Conservation (phyloP, 2,888 invertebrate species). For the Hirtodrosophila confusa region DNA sequence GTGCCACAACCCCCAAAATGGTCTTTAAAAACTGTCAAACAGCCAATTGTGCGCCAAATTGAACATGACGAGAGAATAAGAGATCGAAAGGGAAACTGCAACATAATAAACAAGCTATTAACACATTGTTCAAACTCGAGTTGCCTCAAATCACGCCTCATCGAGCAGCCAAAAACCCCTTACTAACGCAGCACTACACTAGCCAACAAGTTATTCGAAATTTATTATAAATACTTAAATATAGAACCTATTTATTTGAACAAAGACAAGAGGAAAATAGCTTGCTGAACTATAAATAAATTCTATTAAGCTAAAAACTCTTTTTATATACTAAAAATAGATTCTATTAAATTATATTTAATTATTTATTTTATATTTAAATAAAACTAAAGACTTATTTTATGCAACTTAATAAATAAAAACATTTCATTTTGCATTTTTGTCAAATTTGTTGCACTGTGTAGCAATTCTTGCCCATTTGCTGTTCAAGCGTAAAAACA, state of each 20-base stretch:
- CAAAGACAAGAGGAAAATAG: too few species aligned
- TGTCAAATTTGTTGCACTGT: slow-evolving; percentile 35
- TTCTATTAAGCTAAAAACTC: too few species aligned
- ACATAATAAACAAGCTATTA: slow-evolving; percentile 69
- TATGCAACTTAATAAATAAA: neutral
- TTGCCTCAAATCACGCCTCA: slow-evolving; percentile 41
- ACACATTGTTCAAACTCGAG: slow-evolving; percentile 52
- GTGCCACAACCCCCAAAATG: slow-evolving; percentile 5
- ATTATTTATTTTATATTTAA: too few species aligned
- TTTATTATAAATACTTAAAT: neutral
- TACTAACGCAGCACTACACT: slow-evolving; percentile 35
- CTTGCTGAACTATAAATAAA: too few species aligned
- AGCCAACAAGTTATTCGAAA: slow-evolving; percentile 15
- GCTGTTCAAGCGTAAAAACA: slow-evolving; percentile 64
- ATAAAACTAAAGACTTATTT: too few species aligned
- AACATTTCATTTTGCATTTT: neutral
- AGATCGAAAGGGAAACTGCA: slow-evolving; percentile 29
- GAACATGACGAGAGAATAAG: slow-evolving; percentile 50
- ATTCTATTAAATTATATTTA: too few species aligned
- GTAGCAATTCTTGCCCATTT: slow-evolving; percentile 30
- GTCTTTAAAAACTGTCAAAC: slow-evolving; percentile 50
- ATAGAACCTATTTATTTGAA: too few species aligned
- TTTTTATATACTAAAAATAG: too few species aligned
- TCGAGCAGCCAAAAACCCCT: slow-evolving; percentile 9
- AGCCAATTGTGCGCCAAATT: slow-evolving; percentile 54